These are phyloP conservation scores for Nicator chloris DNA, from an alignment of 2,113 vertebrate species.

Conservation along the genomic window DNA sequence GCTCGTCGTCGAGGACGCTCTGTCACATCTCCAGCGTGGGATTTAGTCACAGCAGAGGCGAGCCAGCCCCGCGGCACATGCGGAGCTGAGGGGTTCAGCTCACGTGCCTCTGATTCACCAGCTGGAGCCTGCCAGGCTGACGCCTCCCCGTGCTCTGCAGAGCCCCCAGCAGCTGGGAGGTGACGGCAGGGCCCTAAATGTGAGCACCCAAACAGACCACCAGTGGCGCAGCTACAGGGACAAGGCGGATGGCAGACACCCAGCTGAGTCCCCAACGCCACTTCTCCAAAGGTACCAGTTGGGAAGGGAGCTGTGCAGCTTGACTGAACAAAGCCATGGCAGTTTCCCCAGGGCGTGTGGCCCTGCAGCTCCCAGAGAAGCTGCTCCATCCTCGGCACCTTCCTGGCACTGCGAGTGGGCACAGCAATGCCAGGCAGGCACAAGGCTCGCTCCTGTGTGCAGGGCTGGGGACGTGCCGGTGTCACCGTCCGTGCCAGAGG, in stretches of 20 bases:
- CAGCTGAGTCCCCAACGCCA: not conserved
- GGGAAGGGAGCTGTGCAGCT: not conserved
- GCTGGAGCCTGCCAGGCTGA: not conserved
- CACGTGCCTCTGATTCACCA: not conserved
- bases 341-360: not conserved
- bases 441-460: not conserved
- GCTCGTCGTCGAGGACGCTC: accelerated
- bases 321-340: not conserved
- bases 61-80: not conserved
- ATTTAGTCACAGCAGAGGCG: not conserved
- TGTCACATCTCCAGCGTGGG: not conserved
- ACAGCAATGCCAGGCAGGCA: not conserved
- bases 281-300: not conserved
- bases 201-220: not conserved
- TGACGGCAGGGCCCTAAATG: not conserved
- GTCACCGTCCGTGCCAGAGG: not conserved
- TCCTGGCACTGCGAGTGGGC: accelerated
- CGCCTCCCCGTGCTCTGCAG: not conserved
- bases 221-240: not conserved
- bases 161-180: not conserved
- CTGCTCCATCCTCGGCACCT: not conserved
- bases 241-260: accelerated
- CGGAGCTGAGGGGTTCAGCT: not conserved
- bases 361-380: not conserved
- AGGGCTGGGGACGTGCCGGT: not conserved